Conservation (phyloP, 2,888 invertebrate genomes). For the Rotaria macrura region DNA sequence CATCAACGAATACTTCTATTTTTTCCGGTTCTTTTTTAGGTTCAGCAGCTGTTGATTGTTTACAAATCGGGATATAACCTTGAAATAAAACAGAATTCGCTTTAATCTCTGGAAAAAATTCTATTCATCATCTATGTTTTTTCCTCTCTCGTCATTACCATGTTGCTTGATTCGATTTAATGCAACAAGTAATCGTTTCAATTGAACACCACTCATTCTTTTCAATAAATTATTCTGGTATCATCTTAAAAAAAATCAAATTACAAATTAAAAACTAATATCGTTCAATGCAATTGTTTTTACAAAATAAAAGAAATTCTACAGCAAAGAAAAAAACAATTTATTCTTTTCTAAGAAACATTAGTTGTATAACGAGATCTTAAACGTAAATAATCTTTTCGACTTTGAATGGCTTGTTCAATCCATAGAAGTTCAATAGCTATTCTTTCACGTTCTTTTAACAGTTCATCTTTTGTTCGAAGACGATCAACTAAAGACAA, state of each 20-base stretch:
- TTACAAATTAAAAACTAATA: neutral
- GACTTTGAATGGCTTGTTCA: constrained; percentile 33
- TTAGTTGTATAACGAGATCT: neutral
- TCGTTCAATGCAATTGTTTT: neutral
- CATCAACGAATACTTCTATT: constrained; percentile 91
- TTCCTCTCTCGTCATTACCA: neutral
- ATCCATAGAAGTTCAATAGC: constrained; percentile 33
- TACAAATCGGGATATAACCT: neutral
- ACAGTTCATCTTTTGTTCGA: constrained; percentile 21
- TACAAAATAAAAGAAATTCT: neutral
- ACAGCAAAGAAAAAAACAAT: neutral
- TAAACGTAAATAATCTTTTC: constrained; percentile 18
- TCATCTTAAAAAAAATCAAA: neutral
- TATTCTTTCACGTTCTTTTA: constrained; percentile 24
- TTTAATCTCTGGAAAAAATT: neutral
- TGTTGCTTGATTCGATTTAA: constrained; percentile 5
- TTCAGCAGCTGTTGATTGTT: constrained; percentile 30
- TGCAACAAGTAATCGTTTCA: constrained; percentile 4
- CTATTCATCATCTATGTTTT: neutral
- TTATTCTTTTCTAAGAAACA: neutral
- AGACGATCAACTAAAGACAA: neutral
- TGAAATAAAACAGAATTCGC: neutral
- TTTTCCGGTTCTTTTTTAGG: constrained; percentile 44
- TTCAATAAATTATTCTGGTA: neutral
- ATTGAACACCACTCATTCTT: constrained; percentile 12